phyloP scores from a whole-genome alignment of 2,113 vertebrate species.

The Caranx melampygus region DNA sequence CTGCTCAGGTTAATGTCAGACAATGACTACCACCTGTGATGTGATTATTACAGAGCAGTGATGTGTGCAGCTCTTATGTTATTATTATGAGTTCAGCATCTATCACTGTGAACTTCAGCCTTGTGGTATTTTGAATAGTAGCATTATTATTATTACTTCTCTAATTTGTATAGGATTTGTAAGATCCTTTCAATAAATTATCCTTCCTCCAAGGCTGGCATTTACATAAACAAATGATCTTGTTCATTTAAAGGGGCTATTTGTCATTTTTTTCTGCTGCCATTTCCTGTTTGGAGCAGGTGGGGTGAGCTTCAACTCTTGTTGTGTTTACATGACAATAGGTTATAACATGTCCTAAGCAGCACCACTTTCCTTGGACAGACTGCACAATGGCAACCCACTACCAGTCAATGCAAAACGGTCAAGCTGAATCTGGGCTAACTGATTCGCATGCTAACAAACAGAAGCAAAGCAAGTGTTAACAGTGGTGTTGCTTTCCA shows the following conservation, averaged over 20 bases:
- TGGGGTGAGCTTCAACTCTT: too few relatives aligned
- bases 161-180: neutral
- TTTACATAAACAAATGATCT: neutral
- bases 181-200: neutral
- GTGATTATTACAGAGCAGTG: constrained; percentile 6
- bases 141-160: neutral
- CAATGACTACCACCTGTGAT: neutral
- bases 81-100: neutral
- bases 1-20: constrained; percentile 23
- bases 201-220: neutral
- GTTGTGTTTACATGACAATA: too few relatives aligned
- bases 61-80: neutral
- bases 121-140: neutral
- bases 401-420: too few relatives aligned
- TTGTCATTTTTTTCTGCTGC: too few relatives aligned
- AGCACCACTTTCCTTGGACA: too few relatives aligned
- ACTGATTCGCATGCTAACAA: too few relatives aligned
- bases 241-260: neutral
- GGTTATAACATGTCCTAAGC: too few relatives aligned
- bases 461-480: too few relatives aligned
- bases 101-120: constrained; percentile 5
- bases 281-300: too few relatives aligned
- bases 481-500: too few relatives aligned
- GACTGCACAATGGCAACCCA: too few relatives aligned
- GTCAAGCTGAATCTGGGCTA: too few relatives aligned